A percentile compares a stretch with the other conserved stretches of the same genome.
Conservation (phyloP, 92 coral and sea anemone species). For the Virgularia gustaviana region DNA sequence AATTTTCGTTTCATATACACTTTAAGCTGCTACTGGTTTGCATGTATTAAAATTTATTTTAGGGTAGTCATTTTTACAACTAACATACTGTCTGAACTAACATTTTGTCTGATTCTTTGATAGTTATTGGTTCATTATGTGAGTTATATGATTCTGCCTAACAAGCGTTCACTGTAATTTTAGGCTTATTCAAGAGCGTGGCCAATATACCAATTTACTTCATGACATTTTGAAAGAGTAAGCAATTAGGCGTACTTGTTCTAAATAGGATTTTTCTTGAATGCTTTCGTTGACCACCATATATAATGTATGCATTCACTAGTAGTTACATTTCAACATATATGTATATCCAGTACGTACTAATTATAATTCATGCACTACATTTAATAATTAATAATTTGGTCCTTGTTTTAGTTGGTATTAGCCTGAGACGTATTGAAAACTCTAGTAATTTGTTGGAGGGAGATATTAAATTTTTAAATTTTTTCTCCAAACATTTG, state of each 20-base stretch:
- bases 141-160: conserved; percentile 38
- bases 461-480: too few relatives aligned
- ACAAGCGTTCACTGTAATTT: conserved; percentile 29
- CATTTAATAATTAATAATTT: too few relatives aligned
- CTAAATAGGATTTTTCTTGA: neutral
- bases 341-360: neutral
- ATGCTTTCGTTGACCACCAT: neutral
- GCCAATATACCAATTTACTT: conserved; percentile 38
- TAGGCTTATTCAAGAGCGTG: conserved; percentile 44
- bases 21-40: too few relatives aligned
- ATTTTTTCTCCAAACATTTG: too few relatives aligned
- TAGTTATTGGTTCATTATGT: neutral
- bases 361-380: neutral
- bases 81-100: neutral
- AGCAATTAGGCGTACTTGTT: conserved; percentile 12
- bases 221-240: conserved; percentile 41
- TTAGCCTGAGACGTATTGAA: too few relatives aligned
- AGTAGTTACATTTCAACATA: neutral
- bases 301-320: neutral
- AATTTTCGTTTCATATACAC: too few relatives aligned
- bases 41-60: too few relatives aligned
- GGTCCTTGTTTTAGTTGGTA: too few relatives aligned
- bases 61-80: too few relatives aligned
- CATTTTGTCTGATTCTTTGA: neutral
- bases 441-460: too few relatives aligned